Percentiles rank a stretch among this genome's conserved stretches.
phyloP scores from a whole-genome alignment of 2,888 invertebrate genomes.

The Taenaris catops region DNA sequence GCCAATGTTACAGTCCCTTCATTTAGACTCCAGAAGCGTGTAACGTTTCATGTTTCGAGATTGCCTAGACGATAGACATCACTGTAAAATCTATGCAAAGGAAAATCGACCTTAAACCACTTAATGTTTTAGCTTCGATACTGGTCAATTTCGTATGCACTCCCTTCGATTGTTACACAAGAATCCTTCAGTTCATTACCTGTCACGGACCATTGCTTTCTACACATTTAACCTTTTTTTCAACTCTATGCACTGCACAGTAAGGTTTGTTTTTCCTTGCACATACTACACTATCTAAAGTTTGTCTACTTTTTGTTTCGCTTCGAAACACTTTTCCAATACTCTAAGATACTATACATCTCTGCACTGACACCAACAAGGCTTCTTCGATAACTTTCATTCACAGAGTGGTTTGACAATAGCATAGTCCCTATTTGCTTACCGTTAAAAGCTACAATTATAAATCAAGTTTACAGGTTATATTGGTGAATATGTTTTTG shows the following conservation, averaged over 20 bases:
- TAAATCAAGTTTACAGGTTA: constrained; percentile 37
- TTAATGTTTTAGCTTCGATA: constrained; percentile 27
- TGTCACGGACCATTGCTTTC: constrained; percentile 55
- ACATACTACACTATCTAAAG: constrained; percentile 53
- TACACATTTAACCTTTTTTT: constrained; percentile 48
- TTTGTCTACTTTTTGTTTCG: constrained; percentile 55
- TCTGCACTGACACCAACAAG: constrained; percentile 52
- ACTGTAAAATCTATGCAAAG: constrained; percentile 21
- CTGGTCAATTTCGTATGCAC: constrained; percentile 42
- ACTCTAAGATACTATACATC: constrained; percentile 42
- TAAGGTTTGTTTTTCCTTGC: constrained; percentile 69
- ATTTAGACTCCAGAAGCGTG: constrained; percentile 10
- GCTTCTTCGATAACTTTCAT: constrained; percentile 39
- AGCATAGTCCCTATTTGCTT: constrained; percentile 29
- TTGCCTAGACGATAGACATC: constrained; percentile 29
- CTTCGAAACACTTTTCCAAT: constrained; percentile 49
- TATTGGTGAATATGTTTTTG: constrained; percentile 35
- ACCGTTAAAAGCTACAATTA: constrained; percentile 25
- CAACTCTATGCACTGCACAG: constrained; percentile 72
- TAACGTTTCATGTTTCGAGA: constrained; percentile 14
- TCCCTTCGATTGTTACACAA: constrained; percentile 31
- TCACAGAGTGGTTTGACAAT: constrained; percentile 31
- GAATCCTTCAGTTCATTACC: constrained; percentile 37
- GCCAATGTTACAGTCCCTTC: constrained; percentile 8
- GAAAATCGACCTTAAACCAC: constrained; percentile 25